Evolutionary conservation across 2,888 invertebrate species (phyloP), one percentile per base, ranked within the genome.

Genomic region (Drosophila paranaensis): DNA sequence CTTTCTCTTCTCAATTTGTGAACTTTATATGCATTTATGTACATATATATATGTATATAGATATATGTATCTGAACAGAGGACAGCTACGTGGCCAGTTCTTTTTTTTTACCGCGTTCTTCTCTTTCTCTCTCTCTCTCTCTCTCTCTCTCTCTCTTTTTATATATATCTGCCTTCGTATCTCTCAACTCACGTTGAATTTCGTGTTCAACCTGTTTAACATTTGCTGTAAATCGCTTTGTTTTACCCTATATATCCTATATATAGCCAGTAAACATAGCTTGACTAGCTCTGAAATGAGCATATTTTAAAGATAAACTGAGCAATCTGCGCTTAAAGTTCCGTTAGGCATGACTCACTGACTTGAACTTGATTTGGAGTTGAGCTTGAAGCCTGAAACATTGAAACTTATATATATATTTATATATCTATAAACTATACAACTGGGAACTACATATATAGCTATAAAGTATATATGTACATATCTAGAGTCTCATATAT

Each of bases 141-240:
- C 30, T 50, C 39, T 64, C 55, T 16, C 55, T 16, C n/a, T 27
- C 56, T 20, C n/a, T 57, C 30, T 35, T 58, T 33, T 25, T 48
- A 33, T 46, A 9, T 46, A 55, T 56, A 48, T 42, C 48, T 50
- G 43, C 25, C 35, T 50, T 8, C 1, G 16, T 50, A 4, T 60
- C 27, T 48, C 27, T 48, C 60, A 27, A 48, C 69, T 58, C 81
- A 82, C 64, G 82, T 86, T 71, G 75, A 86, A 83, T 58, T 69
- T 82, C 78, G 79, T 71, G 76, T 71, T 80, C 60, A 77, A 88
- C 88, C 85, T 74, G 88, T 88, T 88, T 51, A 35, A 43, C 60
- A 55, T 64, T 42, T 43, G 3, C 42, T 60, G 42, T 54, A 37
- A 35, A 46, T 48, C 30, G 25, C 25, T 13, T 55, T 60, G 42